Evolutionary conservation across 2,888 invertebrate genomes (phyloP), one percentile per base, ranked within the genome.

Genomic region (Siphlonurus alternatus): DNA sequence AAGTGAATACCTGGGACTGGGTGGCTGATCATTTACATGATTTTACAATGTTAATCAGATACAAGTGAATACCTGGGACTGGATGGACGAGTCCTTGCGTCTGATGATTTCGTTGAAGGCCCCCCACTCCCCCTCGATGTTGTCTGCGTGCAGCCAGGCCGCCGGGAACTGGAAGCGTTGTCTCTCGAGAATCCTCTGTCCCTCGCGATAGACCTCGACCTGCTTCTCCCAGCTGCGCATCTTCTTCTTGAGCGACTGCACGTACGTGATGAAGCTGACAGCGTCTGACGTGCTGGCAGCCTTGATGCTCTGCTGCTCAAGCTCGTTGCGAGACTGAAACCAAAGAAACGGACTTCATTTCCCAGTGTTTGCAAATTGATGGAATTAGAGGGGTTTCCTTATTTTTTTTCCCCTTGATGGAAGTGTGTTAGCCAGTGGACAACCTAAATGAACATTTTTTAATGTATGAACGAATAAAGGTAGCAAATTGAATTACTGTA

Each of bases 91-190:
- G 75, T 99, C 98, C 78, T 99, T 99, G 64, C 99, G 85, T 73
- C 93, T 91, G 77, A 99, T 93, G 67, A 99, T 99, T 77, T 99
- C 99, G 74, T 93, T 94, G 74, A 99, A 98, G 0, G 99, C 98
- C 60, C 94, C 92, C 99, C 99, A 99, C 81, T 99, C 99, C 1
- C 99, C 99, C 77, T 99, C 98, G 65, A 99, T 90, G 74, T 98
- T 96, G 75, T 99, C 99, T 59, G 97, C 96, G 74, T 99, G 96
- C 67, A 99, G 78, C 99, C 99, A 99, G 71, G 87, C 88, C 62
- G 87, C 85, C 15, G 99, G 99, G 76, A 99, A 98, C 77, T 98
- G 98, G 83, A 98, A 99, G 67, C 93, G 82, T 76, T 99, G 98
- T 61, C 97, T 83, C 76, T 97, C 98, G 66, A 99, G 78, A 71